A percentile compares a stretch with the other conserved stretches of the same genome.
Conservation (phyloP, 2,888 invertebrate genomes). For the Ophion ventricosus region DNA sequence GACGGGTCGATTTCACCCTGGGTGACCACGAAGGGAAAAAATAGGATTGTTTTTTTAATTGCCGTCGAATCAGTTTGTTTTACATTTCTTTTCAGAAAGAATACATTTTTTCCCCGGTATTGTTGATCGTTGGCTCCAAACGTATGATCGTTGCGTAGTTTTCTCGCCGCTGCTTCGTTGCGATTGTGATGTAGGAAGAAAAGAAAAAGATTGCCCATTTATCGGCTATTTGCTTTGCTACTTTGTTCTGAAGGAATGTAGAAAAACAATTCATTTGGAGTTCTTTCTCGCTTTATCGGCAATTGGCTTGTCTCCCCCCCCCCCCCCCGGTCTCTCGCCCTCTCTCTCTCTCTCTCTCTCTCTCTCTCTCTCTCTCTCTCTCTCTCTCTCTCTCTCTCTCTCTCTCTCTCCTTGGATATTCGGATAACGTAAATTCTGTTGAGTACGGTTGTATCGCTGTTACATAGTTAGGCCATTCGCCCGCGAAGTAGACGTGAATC, state of each 20-base stretch:
- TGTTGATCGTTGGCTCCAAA: too few relatives aligned
- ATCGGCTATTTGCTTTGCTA: background rate
- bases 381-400: background rate
- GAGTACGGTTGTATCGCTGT: constrained; percentile 13
- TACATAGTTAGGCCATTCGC: constrained; percentile 49
- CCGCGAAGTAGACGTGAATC: constrained; percentile 45
- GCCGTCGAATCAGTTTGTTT: too few relatives aligned
- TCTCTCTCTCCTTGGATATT: constrained; percentile 12
- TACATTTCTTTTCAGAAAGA: too few relatives aligned
- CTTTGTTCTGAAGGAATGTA: background rate
- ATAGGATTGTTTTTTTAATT: too few relatives aligned
- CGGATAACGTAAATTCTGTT: background rate
- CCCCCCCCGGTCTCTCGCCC: background rate
- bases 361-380: background rate
- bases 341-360: background rate
- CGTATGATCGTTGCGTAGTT: too few relatives aligned
- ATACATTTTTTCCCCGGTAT: too few relatives aligned
- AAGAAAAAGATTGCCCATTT: background rate
- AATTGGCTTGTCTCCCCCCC: background rate
- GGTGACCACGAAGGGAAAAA: too few relatives aligned
- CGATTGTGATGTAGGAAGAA: background rate
- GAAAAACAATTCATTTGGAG: background rate
- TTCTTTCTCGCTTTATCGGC: background rate
- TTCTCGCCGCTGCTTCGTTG: background rate
- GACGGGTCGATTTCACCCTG: too few relatives aligned